phyloP scores from a whole-genome alignment of 2,797 vertebrate species.

The Schizopygopsis malacanthus region DNA sequence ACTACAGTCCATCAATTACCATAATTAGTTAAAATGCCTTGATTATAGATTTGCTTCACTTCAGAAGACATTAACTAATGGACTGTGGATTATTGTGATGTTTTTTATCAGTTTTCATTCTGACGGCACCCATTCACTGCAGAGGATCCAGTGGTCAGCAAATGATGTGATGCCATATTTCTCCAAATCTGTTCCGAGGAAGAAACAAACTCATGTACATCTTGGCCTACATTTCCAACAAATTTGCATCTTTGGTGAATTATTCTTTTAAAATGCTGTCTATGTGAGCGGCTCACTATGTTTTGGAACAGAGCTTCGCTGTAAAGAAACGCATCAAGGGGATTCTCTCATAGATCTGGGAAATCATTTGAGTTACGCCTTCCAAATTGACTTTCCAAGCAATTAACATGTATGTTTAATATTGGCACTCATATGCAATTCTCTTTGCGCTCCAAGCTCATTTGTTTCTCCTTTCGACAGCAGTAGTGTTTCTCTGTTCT shows the following conservation, averaged over 20 bases:
- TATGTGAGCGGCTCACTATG: neutral
- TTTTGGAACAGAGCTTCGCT: slow-evolving; percentile 2
- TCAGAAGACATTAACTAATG: neutral
- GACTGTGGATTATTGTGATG: neutral
- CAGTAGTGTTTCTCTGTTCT: neutral
- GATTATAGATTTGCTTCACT: neutral
- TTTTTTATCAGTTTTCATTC: neutral
- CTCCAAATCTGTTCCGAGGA: neutral
- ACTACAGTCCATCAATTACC: neutral
- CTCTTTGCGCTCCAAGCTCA: slow-evolving; percentile 37
- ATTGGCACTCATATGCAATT: slow-evolving; percentile 33
- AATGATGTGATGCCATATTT: neutral
- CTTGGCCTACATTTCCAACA: neutral
- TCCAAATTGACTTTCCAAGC: slow-evolving; percentile 50
- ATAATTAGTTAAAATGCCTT: neutral
- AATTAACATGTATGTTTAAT: slow-evolving; percentile 52
- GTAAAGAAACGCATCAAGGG: slow-evolving; percentile 15
- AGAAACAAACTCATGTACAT: neutral
- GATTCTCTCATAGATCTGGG: neutral
- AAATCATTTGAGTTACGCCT: slow-evolving; percentile 5
- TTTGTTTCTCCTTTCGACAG: slow-evolving; percentile 11
- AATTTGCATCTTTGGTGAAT: neutral
- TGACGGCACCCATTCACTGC: neutral
- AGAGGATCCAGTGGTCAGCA: neutral
- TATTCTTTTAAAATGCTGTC: neutral